Percentiles rank a stretch among this genome's conserved stretches.
Conservation (phyloP, 2,888 invertebrate species). For the Muschampia plurimacula region DNA sequence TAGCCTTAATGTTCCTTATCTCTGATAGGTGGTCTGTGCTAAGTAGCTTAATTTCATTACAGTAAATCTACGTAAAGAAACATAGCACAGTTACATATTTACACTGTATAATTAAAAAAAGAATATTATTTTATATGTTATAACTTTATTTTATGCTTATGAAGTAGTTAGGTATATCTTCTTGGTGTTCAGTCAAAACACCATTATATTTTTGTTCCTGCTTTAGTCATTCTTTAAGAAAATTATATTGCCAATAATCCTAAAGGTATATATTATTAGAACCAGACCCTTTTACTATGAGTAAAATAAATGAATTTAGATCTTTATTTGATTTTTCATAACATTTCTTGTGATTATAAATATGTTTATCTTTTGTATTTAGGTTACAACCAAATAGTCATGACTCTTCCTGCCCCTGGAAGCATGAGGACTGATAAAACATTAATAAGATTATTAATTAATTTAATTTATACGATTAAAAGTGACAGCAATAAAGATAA, state of each 20-base stretch:
- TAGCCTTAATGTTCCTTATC: no score
- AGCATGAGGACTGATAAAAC: constrained; percentile 47
- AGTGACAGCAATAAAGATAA: constrained; percentile 29
- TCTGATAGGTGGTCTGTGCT: no score
- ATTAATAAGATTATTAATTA: constrained; percentile 38
- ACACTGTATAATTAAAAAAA: neutral
- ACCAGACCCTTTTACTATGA: neutral
- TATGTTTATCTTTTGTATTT: neutral
- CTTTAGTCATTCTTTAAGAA: constrained; percentile 20
- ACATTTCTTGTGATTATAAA: neutral
- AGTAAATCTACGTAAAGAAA: neutral
- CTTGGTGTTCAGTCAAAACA: neutral
- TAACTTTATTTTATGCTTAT: neutral
- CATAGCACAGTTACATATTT: neutral
- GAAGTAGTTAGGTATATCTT: neutral
- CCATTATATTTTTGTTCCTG: constrained; percentile 24
- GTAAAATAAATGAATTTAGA: constrained; percentile 5
- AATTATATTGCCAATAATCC: constrained; percentile 12
- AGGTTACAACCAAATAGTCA: constrained; percentile 29
- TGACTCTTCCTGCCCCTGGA: constrained; percentile 43
- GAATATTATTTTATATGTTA: constrained; percentile 1
- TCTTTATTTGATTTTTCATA: neutral
- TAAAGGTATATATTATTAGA: neutral
- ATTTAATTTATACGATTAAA: constrained; percentile 28
- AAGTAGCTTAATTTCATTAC: neutral